Conservation (phyloP, 2,113 vertebrate genomes). For the Benitochromis conjunctus region DNA sequence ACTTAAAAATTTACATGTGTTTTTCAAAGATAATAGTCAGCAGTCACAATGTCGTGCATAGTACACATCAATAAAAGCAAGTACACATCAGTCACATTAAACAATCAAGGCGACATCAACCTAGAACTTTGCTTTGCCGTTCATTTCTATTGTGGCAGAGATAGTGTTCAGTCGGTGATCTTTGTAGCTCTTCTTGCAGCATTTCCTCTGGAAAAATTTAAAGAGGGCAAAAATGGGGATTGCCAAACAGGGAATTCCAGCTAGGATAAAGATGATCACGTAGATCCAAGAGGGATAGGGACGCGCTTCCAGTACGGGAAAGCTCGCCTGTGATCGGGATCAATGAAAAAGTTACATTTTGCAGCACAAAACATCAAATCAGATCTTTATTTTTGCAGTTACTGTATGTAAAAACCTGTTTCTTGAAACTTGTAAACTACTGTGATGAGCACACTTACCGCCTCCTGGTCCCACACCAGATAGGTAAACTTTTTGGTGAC, state of each 20-base stretch:
- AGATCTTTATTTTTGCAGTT: neutral
- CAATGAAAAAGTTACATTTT: neutral
- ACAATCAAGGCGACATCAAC: neutral
- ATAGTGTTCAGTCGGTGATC: constrained; percentile 26
- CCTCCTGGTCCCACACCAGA: constrained; percentile 78
- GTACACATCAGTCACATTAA: neutral
- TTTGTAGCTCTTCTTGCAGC: constrained; percentile 24
- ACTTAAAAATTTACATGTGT: neutral
- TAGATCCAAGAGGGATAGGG: constrained; percentile 80
- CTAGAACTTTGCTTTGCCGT: constrained; percentile 23
- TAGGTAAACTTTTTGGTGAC: constrained; percentile 75
- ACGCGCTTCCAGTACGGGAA: constrained; percentile 72
- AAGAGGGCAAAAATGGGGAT: constrained; percentile 78
- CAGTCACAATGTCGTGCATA: neutral
- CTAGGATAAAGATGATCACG: constrained; percentile 80
- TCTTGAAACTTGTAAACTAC: neutral
- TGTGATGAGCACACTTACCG: constrained; percentile 70
- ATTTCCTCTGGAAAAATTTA: constrained; percentile 72
- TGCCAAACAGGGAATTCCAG: constrained; percentile 80
- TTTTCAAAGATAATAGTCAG: neutral
- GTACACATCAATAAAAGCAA: neutral
- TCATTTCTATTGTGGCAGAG: constrained; percentile 59
- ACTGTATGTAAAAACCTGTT: neutral
- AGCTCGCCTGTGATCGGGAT: constrained; percentile 65
- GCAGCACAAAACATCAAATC: neutral